Conservation (phyloP, 2,797 vertebrate species). For the Kryptopterus vitreolus region DNA sequence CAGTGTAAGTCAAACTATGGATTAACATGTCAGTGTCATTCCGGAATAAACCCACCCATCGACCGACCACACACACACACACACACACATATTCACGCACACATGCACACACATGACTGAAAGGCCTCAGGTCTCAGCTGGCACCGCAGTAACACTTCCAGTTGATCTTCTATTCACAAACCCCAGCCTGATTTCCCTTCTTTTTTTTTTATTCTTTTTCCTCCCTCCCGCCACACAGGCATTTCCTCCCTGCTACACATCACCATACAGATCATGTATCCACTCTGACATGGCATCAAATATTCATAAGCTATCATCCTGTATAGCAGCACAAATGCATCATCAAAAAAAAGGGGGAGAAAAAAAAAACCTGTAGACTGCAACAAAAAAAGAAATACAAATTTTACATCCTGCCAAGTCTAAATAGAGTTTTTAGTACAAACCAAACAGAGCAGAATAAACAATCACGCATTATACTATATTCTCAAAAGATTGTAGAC, state of each 20-base stretch:
- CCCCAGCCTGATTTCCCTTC: neutral
- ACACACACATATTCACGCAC: conserved; percentile 7
- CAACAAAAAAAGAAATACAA: too few species aligned
- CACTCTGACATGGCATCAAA: conserved; percentile 30
- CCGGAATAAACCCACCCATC: neutral
- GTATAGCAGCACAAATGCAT: neutral
- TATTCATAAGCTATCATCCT: conserved; percentile 25
- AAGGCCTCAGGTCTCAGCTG: conserved; percentile 59
- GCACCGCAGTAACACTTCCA: conserved; percentile 59
- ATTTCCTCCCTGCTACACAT: conserved; percentile 12
- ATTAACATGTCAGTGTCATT: conserved; percentile 6
- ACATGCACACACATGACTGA: conserved; percentile 37
- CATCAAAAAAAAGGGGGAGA: too few species aligned
- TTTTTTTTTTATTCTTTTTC: too few species aligned
- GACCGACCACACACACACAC: too few species aligned
- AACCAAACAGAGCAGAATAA: neutral
- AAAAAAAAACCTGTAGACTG: neutral
- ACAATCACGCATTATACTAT: neutral
- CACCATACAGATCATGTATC: conserved; percentile 38
- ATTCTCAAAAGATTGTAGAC: neutral
- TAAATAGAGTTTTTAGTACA: neutral
- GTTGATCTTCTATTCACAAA: conserved; percentile 52
- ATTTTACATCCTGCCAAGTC: neutral
- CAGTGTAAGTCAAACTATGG: neutral
- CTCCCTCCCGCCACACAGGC: neutral